A percentile compares a stretch with the other conserved stretches of the same genome.
phyloP scores from a whole-genome alignment of 2,797 vertebrate species.

The Fratercula arctica region DNA sequence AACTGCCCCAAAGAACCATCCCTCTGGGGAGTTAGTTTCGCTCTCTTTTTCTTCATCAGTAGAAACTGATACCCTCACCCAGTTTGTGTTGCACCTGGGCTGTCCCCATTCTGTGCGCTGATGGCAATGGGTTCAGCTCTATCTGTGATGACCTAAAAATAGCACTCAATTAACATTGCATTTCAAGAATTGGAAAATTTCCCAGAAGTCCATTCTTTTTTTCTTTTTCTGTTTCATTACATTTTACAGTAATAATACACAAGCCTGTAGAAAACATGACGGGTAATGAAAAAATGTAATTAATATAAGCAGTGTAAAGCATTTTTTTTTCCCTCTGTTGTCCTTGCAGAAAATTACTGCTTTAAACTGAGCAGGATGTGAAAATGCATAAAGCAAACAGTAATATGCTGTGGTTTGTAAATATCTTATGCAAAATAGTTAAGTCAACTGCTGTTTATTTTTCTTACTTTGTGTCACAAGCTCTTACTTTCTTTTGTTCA shows the following conservation, averaged over 20 bases:
- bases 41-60: constrained; percentile 21
- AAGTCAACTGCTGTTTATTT: constrained; percentile 78
- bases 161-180: constrained; percentile 86
- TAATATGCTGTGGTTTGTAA: constrained; percentile 81
- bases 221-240: constrained; percentile 85
- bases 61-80: constrained; percentile 32
- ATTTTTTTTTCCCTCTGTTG: constrained; percentile 79
- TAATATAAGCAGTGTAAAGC: constrained; percentile 86
- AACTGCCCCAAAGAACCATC: background rate
- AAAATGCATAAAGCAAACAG: constrained; percentile 79
- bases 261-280: constrained; percentile 85
- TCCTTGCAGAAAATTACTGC: constrained; percentile 85
- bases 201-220: constrained; percentile 87
- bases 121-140: constrained; percentile 75
- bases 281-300: constrained; percentile 88
- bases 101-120: constrained; percentile 67
- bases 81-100: constrained; percentile 72
- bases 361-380: constrained; percentile 82
- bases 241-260: constrained; percentile 86
- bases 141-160: constrained; percentile 81
- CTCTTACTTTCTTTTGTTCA: constrained; percentile 66
- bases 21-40: background rate
- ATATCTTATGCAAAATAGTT: constrained; percentile 81
- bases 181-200: constrained; percentile 89
- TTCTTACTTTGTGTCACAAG: constrained; percentile 74